These are phyloP conservation scores for Pristionchus entomophagus DNA, from an alignment of 2,888 invertebrate species.

Conservation along the genomic window DNA sequence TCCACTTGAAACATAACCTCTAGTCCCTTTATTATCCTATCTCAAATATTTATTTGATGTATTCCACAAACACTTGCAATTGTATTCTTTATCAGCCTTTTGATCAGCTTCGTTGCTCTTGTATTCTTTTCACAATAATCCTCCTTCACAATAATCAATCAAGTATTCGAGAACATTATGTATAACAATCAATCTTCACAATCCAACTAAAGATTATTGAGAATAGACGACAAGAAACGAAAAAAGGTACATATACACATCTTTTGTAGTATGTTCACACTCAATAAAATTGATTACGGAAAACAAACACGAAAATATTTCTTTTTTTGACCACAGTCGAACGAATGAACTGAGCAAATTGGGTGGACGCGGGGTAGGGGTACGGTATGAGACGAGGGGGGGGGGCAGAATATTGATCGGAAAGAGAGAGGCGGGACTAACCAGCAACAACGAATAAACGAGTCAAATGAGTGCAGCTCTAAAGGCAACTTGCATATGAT, in stretches of 20 bases:
- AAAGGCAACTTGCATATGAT: slow-evolving; percentile 36
- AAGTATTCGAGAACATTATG: slow-evolving; percentile 1
- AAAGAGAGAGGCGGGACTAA: slow-evolving; percentile 16
- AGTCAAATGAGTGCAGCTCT: not conserved
- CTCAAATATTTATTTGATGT: not conserved
- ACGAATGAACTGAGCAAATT: slow-evolving; percentile 34
- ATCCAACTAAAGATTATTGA: slow-evolving; percentile 21
- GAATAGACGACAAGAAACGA: slow-evolving; percentile 24
- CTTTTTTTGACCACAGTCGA: slow-evolving; percentile 36
- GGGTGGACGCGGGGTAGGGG: not conserved
- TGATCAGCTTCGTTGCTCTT: slow-evolving; percentile 21
- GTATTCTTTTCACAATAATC: slow-evolving; percentile 14
- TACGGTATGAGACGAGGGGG: not conserved
- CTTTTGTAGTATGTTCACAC: not conserved
- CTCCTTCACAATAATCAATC: not conserved
- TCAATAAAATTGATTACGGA: slow-evolving; percentile 32
- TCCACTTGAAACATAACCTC: no score
- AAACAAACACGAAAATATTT: slow-evolving; percentile 32
- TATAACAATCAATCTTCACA: slow-evolving; percentile 17
- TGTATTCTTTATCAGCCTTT: slow-evolving; percentile 34
- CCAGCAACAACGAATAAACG: not conserved
- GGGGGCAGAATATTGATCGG: slow-evolving; percentile 10
- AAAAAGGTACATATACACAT: slow-evolving; percentile 33
- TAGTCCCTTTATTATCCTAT: not conserved
- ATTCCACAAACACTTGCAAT: not conserved